phyloP scores from a whole-genome alignment of 2,888 invertebrate genomes.

The Emesis furor region DNA sequence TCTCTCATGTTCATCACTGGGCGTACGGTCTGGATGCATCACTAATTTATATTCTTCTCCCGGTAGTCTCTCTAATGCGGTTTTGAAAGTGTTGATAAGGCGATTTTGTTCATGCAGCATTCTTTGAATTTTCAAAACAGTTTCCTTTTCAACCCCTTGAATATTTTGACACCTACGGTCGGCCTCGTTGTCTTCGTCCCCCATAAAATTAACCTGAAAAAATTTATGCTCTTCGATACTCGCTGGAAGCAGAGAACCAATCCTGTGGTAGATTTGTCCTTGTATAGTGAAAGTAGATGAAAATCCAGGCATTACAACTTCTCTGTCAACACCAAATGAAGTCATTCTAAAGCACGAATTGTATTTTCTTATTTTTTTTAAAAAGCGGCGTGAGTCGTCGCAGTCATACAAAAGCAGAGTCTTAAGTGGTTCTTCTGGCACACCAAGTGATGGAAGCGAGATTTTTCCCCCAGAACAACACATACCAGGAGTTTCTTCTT shows the following conservation, averaged over 20 bases:
- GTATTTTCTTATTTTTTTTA: constrained; percentile 32
- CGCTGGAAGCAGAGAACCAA: constrained; percentile 57
- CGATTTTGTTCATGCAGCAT: constrained; percentile 74
- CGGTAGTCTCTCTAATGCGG: too few relatives aligned
- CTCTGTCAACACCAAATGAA: too few relatives aligned
- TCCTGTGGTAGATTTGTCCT: too few relatives aligned
- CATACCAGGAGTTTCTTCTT: constrained; percentile 70
- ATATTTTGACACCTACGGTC: constrained; percentile 72
- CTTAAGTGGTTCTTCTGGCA: constrained; percentile 66
- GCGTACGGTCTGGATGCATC: constrained; percentile 75
- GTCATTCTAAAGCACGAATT: too few relatives aligned
- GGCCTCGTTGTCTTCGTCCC: constrained; percentile 71
- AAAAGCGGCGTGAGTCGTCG: constrained; percentile 26
- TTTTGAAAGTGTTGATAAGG: constrained; percentile 71
- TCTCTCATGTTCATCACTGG: constrained; percentile 76
- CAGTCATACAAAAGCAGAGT: neutral
- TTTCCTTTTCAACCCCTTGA: constrained; percentile 71
- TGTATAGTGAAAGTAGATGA: too few relatives aligned
- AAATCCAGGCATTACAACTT: too few relatives aligned
- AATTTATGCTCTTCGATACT: constrained; percentile 72
- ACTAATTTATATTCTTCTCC: constrained; percentile 48
- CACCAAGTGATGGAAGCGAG: constrained; percentile 58
- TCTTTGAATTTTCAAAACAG: constrained; percentile 74
- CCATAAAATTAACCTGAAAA: constrained; percentile 78
- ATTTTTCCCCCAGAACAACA: constrained; percentile 68